Percentiles rank a stretch among this genome's conserved stretches.
These are phyloP conservation scores for Oreocharis arfaki DNA, from an alignment of 2,113 vertebrate genomes.

Conservation along the genomic window DNA sequence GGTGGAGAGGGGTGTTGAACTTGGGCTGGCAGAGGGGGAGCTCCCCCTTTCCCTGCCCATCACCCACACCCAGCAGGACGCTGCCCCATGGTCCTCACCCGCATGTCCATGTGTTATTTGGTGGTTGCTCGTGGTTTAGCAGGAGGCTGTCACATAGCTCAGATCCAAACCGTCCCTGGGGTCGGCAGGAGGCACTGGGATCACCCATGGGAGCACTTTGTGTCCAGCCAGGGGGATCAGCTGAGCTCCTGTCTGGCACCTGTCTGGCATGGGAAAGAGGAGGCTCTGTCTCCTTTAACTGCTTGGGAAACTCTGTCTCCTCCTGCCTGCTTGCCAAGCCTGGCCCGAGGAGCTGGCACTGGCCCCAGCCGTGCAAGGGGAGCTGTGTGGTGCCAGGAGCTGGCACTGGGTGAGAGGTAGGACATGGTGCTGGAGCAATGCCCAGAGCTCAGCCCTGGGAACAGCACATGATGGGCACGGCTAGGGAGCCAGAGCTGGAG, in stretches of 20 bases:
- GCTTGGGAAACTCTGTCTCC: background rate
- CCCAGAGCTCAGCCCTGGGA: background rate
- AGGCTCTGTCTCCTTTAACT: background rate
- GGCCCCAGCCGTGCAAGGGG: background rate
- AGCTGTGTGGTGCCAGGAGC: background rate
- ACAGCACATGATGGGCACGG: background rate
- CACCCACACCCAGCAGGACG: accelerated
- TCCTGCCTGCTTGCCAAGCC: background rate
- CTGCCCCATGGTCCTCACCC: background rate
- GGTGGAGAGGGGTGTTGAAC: background rate
- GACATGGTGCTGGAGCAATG: background rate
- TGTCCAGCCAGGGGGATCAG: background rate
- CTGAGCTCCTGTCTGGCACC: background rate
- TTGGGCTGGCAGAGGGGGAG: background rate
- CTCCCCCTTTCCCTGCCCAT: background rate
- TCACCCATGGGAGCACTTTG: background rate
- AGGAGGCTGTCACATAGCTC: background rate
- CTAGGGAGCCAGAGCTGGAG: background rate
- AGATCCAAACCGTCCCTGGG: background rate
- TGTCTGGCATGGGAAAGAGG: background rate
- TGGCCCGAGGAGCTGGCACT: background rate
- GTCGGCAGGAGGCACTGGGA: background rate
- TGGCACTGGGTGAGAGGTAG: constrained; percentile 6
- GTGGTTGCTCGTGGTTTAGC: background rate
- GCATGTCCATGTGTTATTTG: background rate